Conservation (phyloP, 2,113 vertebrate species). For the Chaetorhynchus papuensis region DNA sequence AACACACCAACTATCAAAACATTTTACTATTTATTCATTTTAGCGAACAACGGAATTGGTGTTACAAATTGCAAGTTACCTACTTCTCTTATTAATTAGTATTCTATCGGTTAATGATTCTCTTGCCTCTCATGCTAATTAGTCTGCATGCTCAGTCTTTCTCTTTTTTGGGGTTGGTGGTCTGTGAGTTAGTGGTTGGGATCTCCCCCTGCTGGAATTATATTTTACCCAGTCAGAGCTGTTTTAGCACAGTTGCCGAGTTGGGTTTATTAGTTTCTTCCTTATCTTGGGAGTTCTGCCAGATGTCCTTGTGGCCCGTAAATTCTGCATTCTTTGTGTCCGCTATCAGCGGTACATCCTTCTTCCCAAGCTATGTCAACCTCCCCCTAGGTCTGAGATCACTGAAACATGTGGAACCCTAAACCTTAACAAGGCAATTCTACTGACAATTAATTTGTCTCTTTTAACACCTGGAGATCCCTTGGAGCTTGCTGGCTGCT, state of each 20-base stretch:
- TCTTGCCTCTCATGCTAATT: neutral
- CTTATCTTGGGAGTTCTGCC: neutral
- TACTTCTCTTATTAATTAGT: neutral
- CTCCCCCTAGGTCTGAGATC: neutral
- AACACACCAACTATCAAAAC: neutral
- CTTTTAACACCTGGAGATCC: neutral
- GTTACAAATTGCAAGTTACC: neutral
- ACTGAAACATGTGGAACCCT: accelerated
- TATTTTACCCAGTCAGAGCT: neutral
- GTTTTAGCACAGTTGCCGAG: neutral
- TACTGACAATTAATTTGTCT: neutral
- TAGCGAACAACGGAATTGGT: neutral
- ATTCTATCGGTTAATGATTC: neutral
- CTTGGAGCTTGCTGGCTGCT: neutral
- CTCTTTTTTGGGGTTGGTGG: no score
- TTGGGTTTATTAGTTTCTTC: neutral
- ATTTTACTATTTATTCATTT: neutral
- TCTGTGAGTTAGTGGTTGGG: neutral
- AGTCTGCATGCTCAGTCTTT: neutral
- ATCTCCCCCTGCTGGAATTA: neutral
- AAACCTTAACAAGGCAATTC: neutral
- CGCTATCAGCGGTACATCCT: neutral
- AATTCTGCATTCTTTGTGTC: neutral
- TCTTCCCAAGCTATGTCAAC: neutral
- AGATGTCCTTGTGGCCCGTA: neutral